These are phyloP conservation scores for Laupala kohalensis DNA, from an alignment of 1,140 invertebrate species.

Conservation along the genomic window DNA sequence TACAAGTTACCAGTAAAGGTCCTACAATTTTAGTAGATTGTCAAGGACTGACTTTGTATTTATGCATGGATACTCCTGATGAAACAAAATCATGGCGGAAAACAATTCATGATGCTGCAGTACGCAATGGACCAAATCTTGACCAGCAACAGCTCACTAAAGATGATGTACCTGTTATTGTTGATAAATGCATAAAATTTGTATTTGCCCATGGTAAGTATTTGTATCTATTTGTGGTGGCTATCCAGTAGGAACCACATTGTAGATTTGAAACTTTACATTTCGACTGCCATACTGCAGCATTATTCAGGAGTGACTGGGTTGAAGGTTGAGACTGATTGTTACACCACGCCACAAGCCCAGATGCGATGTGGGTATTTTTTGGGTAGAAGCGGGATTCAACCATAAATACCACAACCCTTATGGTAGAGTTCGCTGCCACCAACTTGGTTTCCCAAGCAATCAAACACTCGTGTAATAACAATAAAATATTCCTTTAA, in stretches of 20 bases:
- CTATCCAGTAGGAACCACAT: background rate
- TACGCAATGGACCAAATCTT: slow-evolving; percentile 58
- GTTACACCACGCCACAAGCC: too few relatives aligned
- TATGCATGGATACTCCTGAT: slow-evolving; percentile 48
- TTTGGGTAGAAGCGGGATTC: too few relatives aligned
- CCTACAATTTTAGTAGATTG: slow-evolving; percentile 51
- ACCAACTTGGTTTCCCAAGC: too few relatives aligned
- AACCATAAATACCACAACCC: too few relatives aligned
- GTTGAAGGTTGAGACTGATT: background rate
- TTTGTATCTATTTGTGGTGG: background rate
- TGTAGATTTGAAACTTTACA: background rate
- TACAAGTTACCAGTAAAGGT: slow-evolving; percentile 33
- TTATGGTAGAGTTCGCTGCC: too few relatives aligned
- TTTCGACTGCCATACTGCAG: too few relatives aligned
- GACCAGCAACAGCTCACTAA: slow-evolving; percentile 74
- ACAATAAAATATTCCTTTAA: too few relatives aligned
- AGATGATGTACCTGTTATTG: slow-evolving; percentile 73
- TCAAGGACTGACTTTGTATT: slow-evolving; percentile 45
- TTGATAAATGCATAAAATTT: slow-evolving; percentile 83
- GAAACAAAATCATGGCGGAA: slow-evolving; percentile 47
- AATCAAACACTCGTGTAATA: too few relatives aligned
- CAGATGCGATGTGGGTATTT: too few relatives aligned
- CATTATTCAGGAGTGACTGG: too few relatives aligned
- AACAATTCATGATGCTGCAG: slow-evolving; percentile 54
- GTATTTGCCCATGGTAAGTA: slow-evolving; percentile 64